Base-by-base conservation (phyloP, 2,113 vertebrate species). In the Ornithorhynchus anatinus region DNA sequence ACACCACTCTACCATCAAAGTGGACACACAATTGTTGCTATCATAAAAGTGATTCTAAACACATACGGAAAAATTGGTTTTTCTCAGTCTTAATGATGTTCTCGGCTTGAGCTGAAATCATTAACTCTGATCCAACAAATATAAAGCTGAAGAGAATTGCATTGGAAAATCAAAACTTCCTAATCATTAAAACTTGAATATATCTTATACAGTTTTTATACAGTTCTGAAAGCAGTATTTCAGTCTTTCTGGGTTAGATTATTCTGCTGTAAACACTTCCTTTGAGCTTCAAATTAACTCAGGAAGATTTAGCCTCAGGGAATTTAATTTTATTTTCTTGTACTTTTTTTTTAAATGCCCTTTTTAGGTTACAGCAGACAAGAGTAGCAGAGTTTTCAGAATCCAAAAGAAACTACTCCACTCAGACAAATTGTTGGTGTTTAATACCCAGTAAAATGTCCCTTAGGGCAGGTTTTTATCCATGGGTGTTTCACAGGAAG, bases 181-280 rank as follows among this genome's bases (percentile, higher is more conserved):
- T 88, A 31, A 84, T 83, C 85, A 80, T 83, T 86, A 80, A 87
- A 76, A 86, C 33, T 20, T 58, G 36, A 84, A 77, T 84, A 50
- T 54, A 61, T 10, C 36, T 37, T 63, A 59, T n/a, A n/a, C n/a
- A n/a, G n/a, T n/a, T n/a, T n/a, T n/a, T n/a, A n/a, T n/a, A n/a
- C n/a, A n/a, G n/a, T n/a, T n/a, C n/a, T n/a, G n/a, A n/a, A 74
- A 43, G 22, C 22, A 47, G 23, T 51, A 44, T 73, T 82, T 88
- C 35, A 35, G 1, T 65, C 75, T 75, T 72, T 69, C 7, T 3
- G 16, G 14, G 27, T 29, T 48, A 27, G 16, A 50, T 39, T 66
- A 59, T 15, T 69, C 58, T 59, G 80, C 56, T 58, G 58, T 43
- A 72, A 47, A n/a, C 22, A 35, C 44, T 59, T 74, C 12, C 0